phyloP scores from a whole-genome alignment of 2,888 invertebrate genomes.

The Tuberolachnus salignus region DNA sequence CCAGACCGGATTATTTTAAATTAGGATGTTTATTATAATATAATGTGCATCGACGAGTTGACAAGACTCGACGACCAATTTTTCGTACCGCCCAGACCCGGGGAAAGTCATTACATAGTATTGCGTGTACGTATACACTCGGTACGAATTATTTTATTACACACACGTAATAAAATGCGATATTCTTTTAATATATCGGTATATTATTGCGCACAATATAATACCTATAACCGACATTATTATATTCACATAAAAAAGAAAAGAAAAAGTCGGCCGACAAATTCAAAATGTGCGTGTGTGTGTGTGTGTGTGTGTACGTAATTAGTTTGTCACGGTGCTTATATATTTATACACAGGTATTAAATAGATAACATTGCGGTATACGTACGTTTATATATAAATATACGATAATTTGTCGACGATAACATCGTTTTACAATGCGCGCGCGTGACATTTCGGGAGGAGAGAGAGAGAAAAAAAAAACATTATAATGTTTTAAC shows the following conservation, averaged over 20 bases:
- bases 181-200: not conserved
- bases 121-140: not conserved
- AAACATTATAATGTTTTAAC: not conserved
- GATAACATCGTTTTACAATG: not conserved
- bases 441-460: slow-evolving; percentile 17
- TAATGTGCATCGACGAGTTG: not conserved
- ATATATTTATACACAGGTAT: not conserved
- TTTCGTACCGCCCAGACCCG: not conserved
- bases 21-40: not conserved
- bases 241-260: not conserved
- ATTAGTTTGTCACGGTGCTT: slow-evolving; percentile 35
- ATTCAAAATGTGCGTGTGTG: not conserved
- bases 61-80: not conserved
- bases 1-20: no score
- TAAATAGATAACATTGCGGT: not conserved
- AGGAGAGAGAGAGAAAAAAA: slow-evolving; percentile 7
- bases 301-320: no score
- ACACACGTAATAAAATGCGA: slow-evolving; percentile 9
- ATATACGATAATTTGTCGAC: not conserved
- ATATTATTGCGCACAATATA: not conserved
- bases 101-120: slow-evolving; percentile 17
- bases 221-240: not conserved
- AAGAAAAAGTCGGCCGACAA: slow-evolving; percentile 16
- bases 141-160: not conserved
- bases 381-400: not conserved